Evolutionary conservation across 2,888 invertebrate genomes (phyloP).

Genomic region (Melieria crassipennis): DNA sequence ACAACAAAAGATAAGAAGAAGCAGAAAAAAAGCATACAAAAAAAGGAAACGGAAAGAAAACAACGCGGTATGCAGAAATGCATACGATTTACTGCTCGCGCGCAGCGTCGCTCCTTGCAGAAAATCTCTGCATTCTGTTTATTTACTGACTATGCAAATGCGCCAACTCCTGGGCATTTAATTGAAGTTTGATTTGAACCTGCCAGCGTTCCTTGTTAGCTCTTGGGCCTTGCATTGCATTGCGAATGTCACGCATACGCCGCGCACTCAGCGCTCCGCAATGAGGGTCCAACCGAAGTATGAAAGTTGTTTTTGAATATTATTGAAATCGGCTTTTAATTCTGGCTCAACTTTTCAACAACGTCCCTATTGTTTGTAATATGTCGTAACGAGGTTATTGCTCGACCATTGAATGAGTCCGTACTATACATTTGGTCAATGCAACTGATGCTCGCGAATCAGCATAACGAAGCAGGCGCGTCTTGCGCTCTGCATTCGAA

Average conservation of each 20-base stretch:
- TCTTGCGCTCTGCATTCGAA: not conserved
- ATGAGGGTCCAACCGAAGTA: too few species aligned
- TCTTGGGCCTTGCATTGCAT: too few species aligned
- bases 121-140: not conserved
- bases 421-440: slow-evolving; percentile 44
- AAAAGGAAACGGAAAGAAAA: not conserved
- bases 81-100: too few species aligned
- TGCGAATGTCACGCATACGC: not conserved
- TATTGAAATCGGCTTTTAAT: too few species aligned
- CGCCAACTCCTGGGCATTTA: slow-evolving; percentile 39
- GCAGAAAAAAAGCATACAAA: slow-evolving; percentile 6
- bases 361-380: too few species aligned
- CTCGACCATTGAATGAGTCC: slow-evolving; percentile 56
- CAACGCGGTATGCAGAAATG: not conserved
- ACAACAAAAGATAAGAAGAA: too few species aligned
- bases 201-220: slow-evolving; percentile 21
- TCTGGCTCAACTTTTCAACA: too few species aligned
- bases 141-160: slow-evolving; percentile 4
- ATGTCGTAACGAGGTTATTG: slow-evolving; percentile 50
- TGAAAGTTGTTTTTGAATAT: too few species aligned
- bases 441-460: not conserved
- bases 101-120: too few species aligned
- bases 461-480: not conserved
- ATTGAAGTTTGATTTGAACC: slow-evolving; percentile 40
- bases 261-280: too few species aligned